phyloP scores from a whole-genome alignment of 2,797 vertebrate species.

The Brachyalestes nurse region DNA sequence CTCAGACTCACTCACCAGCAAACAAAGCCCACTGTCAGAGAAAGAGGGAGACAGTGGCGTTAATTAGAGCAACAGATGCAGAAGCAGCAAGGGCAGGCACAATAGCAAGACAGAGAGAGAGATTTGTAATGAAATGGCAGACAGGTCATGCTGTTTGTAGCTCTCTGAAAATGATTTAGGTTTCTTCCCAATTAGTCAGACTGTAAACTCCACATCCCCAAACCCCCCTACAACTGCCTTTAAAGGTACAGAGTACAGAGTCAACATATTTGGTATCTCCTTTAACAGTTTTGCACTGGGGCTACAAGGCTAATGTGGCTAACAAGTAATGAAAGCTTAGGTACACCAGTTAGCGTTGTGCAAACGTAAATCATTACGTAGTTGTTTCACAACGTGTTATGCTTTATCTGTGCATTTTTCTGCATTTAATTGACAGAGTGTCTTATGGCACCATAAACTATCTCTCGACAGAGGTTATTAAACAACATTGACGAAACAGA shows the following conservation, averaged over 20 bases:
- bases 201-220: neutral
- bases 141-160: slow-evolving; percentile 38
- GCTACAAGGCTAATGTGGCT: no score
- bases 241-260: neutral
- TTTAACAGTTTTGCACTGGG: neutral
- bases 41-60: slow-evolving; percentile 56
- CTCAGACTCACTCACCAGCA: slow-evolving; percentile 44
- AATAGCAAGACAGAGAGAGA: slow-evolving; percentile 7
- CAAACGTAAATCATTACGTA: no score
- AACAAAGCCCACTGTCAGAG: slow-evolving; percentile 57
- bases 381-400: no score
- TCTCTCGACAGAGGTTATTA: no score
- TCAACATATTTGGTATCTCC: neutral
- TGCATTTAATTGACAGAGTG: no score
- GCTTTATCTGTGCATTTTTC: no score
- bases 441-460: no score
- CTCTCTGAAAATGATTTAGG: slow-evolving; percentile 27
- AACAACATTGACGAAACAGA: no score
- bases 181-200: slow-evolving; percentile 32
- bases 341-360: no score
- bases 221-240: neutral
- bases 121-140: slow-evolving; percentile 41
- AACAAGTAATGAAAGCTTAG: no score
- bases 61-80: slow-evolving; percentile 59
- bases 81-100: slow-evolving; percentile 44